phyloP scores from a whole-genome alignment of 2,888 invertebrate species.

The Dynastes hyllus region DNA sequence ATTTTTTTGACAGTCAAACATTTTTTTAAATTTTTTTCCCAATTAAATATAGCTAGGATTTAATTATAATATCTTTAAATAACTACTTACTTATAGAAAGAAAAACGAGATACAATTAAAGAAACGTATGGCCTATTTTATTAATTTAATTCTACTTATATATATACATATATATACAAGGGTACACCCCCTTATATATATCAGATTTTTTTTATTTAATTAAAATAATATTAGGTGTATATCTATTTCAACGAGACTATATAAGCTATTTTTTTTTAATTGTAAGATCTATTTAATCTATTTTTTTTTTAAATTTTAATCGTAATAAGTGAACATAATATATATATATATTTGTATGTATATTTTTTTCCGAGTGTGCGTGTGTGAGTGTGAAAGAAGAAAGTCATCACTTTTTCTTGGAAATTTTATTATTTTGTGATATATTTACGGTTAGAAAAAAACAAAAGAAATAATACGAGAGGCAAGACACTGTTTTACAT shows the following conservation, averaged over 20 bases:
- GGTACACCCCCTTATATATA: neutral
- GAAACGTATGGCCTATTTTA: conserved; percentile 2
- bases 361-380: too few relatives aligned
- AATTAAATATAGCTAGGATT: neutral
- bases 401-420: too few relatives aligned
- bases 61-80: neutral
- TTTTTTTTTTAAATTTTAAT: too few relatives aligned
- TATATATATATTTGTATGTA: too few relatives aligned
- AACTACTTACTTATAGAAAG: neutral
- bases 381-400: too few relatives aligned
- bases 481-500: too few relatives aligned
- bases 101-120: neutral
- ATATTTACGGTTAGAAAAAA: too few relatives aligned
- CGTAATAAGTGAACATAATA: too few relatives aligned
- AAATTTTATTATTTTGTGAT: too few relatives aligned
- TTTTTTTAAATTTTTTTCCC: neutral
- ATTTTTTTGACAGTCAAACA: neutral
- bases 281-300: too few relatives aligned
- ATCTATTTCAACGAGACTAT: conserved; percentile 1
- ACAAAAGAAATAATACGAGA: too few relatives aligned
- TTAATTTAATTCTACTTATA: neutral
- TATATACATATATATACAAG: neutral
- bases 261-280: too few relatives aligned
- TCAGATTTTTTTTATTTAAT: neutral
- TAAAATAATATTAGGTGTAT: neutral